Base-by-base conservation (phyloP, 2,888 invertebrate genomes). In the Rhamphomyia laevipes region DNA sequence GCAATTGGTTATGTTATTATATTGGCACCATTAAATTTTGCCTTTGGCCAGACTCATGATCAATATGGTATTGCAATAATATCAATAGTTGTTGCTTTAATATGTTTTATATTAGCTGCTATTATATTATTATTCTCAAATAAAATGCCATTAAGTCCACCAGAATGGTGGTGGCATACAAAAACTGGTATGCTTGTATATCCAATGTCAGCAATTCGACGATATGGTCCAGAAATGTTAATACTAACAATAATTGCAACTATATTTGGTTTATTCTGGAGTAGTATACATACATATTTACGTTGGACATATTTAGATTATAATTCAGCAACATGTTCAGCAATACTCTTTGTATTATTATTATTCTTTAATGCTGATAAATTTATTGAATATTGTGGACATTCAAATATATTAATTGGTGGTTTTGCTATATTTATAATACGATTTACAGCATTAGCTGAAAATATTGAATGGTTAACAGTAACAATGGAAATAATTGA, bases 81-180 rank as follows among this genome's bases (percentile, higher is more conserved):
- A 0, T 60, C 61, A 0, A 13, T 66, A 7, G 58, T 65, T 21
- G 42, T 65, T n/a, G 56, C 63, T 43, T 73, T 75, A 1, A 63
- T 73, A 1, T 62, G 81, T 47, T 73, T 85, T 68, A 67, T 84
- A 16, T 64, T 84, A 42, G 82, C 77, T 41, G 80, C 82, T 1
- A 54, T 81, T 1, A 77, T 84, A 74, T 77, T 68, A 68, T 70
- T 69, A 10, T 49, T 57, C 13, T 58, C 69, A 48, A 50, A 51
- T 4, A 75, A 76, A 56, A 86, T 86, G 83, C 86, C 86, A 1
- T 67, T 87, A 11, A 84, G 84, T 59, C 84, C 86, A 2, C 86
- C 86, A 1, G 87, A 87, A 67, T 86, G 87, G 86, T 87, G 86
- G 86, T 87, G 86, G 86, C 86, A 86, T 61, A 86, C 86, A 3